Base-by-base conservation (phyloP, 2,113 vertebrate genomes). In the Gallinago paraguaiae region DNA sequence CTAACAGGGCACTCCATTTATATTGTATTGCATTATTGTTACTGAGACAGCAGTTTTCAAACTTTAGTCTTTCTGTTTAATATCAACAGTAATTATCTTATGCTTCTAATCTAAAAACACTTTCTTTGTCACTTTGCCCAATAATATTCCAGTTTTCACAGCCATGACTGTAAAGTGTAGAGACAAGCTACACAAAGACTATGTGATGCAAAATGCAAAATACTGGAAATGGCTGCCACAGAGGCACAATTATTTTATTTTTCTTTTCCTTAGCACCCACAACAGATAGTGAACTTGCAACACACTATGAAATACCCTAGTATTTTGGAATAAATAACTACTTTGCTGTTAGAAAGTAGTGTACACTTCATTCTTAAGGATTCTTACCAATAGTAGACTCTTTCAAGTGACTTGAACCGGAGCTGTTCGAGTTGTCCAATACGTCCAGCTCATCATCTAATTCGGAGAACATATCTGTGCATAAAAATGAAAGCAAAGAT, bases 321-420 rank as follows among this genome's bases (percentile, higher is more conserved):
- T 28, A 87, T 67, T 75, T 56, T 59, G 8, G 41, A 70, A 67
- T 54, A 88, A 71, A 48, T 7, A 65, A 59, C 25, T 65, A 17
- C 14, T 53, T 72, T 59, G 18, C 10, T 67, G 10, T 53, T 76
- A 76, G 17, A 67, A 87, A 92, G 15, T 7, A 31, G 11, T 5
- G 8, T 20, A 70, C 11, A 13, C 5, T 65, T 68, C 8, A 27
- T 86, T 86, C 19, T 65, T 31, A 78, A 89, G 63, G 60, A 75
- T 81, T 48, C 97, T 98, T 98, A 98, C 97, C 95, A 86, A 96
- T 56, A 17, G 93, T 50, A 65, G 96, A 94, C 23, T 97, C 96
- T 92, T 98, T 97, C 76, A 97, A 83, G 84, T 97, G 81, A 87
- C 91, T 97, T 27, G 90, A 95, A 92, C 72, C 95, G 71, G 97